Evolutionary conservation across 2,113 vertebrate species (phyloP), one percentile per base, ranked within the genome.

Genomic region (Ariopsis seemanni): DNA sequence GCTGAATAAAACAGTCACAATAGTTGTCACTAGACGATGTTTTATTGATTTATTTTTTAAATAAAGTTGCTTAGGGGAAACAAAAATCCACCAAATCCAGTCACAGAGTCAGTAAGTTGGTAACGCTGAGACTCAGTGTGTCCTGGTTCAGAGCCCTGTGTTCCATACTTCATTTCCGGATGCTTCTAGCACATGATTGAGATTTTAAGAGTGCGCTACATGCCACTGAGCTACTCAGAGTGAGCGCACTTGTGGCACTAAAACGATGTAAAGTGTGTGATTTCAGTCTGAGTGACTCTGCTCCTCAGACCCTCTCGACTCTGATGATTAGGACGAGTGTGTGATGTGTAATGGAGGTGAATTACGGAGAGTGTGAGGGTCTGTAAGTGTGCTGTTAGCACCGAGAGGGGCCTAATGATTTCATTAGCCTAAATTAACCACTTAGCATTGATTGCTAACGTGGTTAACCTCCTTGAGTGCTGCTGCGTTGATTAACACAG

Each of bases 261-360:
- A 81, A 81, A 42, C 55, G 42, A 20, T 42, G 55, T 81, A 7
- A 60, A 81, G 79, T 60, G 30, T 81, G 57, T 81, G 79, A 58
- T 84, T 75, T 67, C 62, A 85, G 93, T 92, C 89, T 89, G 14
- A 55, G 71, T 18, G 27, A 63, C 62, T 78, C 71, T 62, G 25
- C 57, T 60, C 22, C 42, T 79, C 60, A 82, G 69, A 55, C 30
- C 69, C 27, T 84, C 83, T 84, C 18, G 30, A 74, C 65, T 84
- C 67, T 55, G 83, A 71, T 84, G 65, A 72, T 57, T 55, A 34
- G 4, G 65, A 67, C 7, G 25, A 69, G 82, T 17, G 83, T 72
- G 83, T 72, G 65, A 84, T 71, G 65, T 84, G 65, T 71, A 84
- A 53, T 30, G 82, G n/a, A 72, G 83, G 67, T 34, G n/a, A 72